A percentile compares a stretch with the other conserved stretches of the same genome.
phyloP scores from a whole-genome alignment of 2,113 vertebrate species.

The Limanda limanda region DNA sequence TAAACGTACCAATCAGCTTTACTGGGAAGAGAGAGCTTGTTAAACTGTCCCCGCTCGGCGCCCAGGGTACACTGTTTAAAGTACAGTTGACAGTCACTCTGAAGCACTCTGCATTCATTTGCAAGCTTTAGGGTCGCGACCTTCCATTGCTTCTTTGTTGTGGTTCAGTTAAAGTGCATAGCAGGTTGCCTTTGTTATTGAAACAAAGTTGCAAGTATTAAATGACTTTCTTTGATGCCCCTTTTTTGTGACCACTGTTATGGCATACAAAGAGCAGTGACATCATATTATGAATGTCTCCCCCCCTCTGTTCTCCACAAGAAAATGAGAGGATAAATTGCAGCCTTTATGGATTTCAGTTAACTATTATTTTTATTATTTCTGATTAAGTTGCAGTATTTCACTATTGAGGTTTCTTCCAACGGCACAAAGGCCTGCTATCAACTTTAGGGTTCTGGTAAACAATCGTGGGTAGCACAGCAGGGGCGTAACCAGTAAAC shows the following conservation, averaged over 20 bases:
- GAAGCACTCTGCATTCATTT: slow-evolving; percentile 73
- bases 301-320: slow-evolving; percentile 70
- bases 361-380: slow-evolving; percentile 76
- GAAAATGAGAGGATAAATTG: slow-evolving; percentile 72
- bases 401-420: slow-evolving; percentile 67
- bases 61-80: slow-evolving; percentile 61
- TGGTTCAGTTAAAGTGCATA: slow-evolving; percentile 80
- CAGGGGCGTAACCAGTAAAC: slow-evolving; percentile 65
- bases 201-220: slow-evolving; percentile 77
- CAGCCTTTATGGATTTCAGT: slow-evolving; percentile 67
- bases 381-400: slow-evolving; percentile 73
- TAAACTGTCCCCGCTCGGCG: slow-evolving; percentile 63
- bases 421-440: slow-evolving; percentile 57
- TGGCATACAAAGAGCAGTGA: slow-evolving; percentile 71
- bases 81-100: slow-evolving; percentile 71
- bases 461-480: slow-evolving; percentile 74
- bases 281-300: slow-evolving; percentile 81
- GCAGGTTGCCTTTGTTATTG: slow-evolving; percentile 82
- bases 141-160: slow-evolving; percentile 77
- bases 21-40: slow-evolving; percentile 57
- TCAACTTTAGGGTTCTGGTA: slow-evolving; percentile 67
- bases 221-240: slow-evolving; percentile 77
- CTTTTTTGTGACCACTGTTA: slow-evolving; percentile 61
- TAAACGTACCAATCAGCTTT: slow-evolving; percentile 41
- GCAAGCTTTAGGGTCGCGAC: slow-evolving; percentile 63